Percentiles rank a stretch among this genome's conserved stretches.
phyloP scores from a whole-genome alignment of 2,888 invertebrate species.

The Eristalinus sepulchralis region DNA sequence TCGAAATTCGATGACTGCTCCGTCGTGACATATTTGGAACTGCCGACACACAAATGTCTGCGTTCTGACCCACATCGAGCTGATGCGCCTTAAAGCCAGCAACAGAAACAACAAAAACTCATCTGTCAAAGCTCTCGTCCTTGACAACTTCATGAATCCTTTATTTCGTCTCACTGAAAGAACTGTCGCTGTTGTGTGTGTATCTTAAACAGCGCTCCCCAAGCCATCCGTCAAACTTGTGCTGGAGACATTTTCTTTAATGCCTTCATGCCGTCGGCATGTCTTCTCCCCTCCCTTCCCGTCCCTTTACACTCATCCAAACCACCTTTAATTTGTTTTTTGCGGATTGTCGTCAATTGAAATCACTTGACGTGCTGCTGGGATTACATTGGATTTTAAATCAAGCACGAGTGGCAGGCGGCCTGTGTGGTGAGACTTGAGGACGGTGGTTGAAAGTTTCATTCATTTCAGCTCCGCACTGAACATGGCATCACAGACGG shows the following conservation, averaged over 20 bases:
- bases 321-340: slow-evolving; percentile 29
- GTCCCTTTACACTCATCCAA: neutral
- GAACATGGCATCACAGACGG: neutral
- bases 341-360: slow-evolving; percentile 28
- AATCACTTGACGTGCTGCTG: slow-evolving; percentile 1
- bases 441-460: neutral
- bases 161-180: neutral
- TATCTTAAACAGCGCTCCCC: neutral
- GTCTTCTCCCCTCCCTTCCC: neutral
- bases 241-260: slow-evolving; percentile 8
- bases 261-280: neutral
- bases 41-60: neutral
- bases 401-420: neutral
- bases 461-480: neutral
- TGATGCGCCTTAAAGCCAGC: neutral
- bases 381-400: slow-evolving; percentile 9
- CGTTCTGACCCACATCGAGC: neutral
- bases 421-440: neutral
- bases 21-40: neutral
- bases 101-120: neutral
- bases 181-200: slow-evolving; percentile 7
- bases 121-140: neutral
- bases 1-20: neutral
- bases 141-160: neutral
- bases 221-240: neutral